A percentile compares a stretch with the other conserved stretches of the same genome.
phyloP scores from a whole-genome alignment of 2,797 vertebrate species.

The Pseudochirops corinnae region DNA sequence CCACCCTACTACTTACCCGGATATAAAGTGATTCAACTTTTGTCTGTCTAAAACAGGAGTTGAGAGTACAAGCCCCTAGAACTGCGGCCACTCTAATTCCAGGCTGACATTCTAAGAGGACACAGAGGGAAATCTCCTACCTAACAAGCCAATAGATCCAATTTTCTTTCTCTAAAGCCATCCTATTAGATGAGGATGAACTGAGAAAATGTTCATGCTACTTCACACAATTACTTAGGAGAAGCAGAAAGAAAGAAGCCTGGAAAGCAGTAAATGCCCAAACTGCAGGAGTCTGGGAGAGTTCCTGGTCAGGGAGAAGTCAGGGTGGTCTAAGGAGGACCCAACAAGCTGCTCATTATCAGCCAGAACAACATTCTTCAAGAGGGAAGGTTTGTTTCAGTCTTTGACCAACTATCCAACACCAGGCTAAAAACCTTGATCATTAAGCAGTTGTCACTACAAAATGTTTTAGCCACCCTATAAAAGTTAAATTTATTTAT shows the following conservation, averaged over 20 bases:
- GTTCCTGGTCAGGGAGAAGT: slow-evolving; percentile 6
- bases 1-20: not conserved
- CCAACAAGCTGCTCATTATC: slow-evolving; percentile 51
- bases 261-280: slow-evolving; percentile 4
- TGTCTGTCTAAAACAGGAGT: not conserved
- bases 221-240: slow-evolving; percentile 42
- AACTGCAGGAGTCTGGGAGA: slow-evolving; percentile 5
- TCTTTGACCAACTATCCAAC: slow-evolving; percentile 66
- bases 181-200: slow-evolving; percentile 39
- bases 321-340: slow-evolving; percentile 68
- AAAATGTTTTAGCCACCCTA: slow-evolving; percentile 71
- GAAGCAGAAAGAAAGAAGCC: slow-evolving; percentile 12
- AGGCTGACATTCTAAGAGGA: not conserved
- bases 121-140: not conserved
- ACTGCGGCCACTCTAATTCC: not conserved
- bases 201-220: slow-evolving; percentile 15
- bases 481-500: slow-evolving; percentile 78
- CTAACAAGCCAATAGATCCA: slow-evolving; percentile 33
- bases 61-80: not conserved
- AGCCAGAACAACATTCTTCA: slow-evolving; percentile 64
- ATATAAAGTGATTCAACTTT: not conserved
- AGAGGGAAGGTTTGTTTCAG: slow-evolving; percentile 45
- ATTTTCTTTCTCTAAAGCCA: slow-evolving; percentile 41
- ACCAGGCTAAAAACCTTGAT: slow-evolving; percentile 74
- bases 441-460: slow-evolving; percentile 69